These are phyloP conservation scores for Perdix hodgsoniae DNA, from an alignment of 2,797 vertebrate genomes.

Conservation along the genomic window DNA sequence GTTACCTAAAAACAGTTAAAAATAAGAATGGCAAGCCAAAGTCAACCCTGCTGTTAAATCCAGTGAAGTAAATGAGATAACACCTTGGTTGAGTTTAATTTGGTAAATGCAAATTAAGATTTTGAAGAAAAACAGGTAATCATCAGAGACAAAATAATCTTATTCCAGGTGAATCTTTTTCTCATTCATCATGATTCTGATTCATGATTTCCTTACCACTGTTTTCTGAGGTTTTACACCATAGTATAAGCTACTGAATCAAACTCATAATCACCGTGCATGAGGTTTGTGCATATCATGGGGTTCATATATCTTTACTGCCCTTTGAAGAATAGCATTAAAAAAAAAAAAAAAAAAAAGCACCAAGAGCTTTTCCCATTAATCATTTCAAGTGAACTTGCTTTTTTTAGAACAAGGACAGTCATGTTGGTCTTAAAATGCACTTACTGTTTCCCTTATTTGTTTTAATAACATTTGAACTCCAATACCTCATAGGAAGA, in stretches of 20 bases:
- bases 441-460: not conserved
- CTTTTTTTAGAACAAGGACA: slow-evolving; percentile 28
- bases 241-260: slow-evolving; percentile 55
- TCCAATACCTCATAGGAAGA: not conserved
- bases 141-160: not conserved
- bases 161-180: not conserved
- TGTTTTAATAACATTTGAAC: slow-evolving; percentile 57
- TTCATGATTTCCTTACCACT: slow-evolving; percentile 47
- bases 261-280: not conserved
- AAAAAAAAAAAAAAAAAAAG: not conserved
- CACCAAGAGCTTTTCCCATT: slow-evolving; percentile 37
- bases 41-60: not conserved
- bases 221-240: slow-evolving; percentile 44
- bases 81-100: slow-evolving; percentile 12
- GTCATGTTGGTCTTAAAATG: slow-evolving; percentile 38
- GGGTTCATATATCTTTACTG: slow-evolving; percentile 72
- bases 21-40: not conserved
- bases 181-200: not conserved
- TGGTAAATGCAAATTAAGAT: not conserved
- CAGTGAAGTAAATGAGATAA: not conserved
- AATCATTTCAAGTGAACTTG: slow-evolving; percentile 52
- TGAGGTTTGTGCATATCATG: slow-evolving; percentile 63
- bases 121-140: not conserved
- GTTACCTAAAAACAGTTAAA: slow-evolving; percentile 4
- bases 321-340: slow-evolving; percentile 64